Evolutionary conservation across 2,113 vertebrate genomes (phyloP).

Genomic region (Apodemus sylvaticus): DNA sequence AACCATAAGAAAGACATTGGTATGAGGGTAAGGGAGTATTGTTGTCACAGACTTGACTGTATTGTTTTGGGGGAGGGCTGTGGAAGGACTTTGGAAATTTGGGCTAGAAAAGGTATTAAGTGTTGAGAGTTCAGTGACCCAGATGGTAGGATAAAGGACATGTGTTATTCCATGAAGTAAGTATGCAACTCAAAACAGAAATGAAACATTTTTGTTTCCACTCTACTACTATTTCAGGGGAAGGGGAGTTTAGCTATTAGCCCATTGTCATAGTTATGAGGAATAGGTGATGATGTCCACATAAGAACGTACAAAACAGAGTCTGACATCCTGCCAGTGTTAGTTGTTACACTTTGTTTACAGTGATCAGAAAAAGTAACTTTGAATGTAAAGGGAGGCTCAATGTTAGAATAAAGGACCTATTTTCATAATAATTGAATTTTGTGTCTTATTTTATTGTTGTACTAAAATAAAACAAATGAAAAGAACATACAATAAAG

Average conservation of each 20-base stretch:
- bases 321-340: neutral
- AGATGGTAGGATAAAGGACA: neutral
- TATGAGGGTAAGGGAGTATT: neutral
- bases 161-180: neutral
- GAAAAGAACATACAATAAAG: neutral
- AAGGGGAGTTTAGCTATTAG: accelerated
- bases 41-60: neutral
- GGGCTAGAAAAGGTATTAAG: neutral
- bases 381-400: neutral
- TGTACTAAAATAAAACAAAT: neutral
- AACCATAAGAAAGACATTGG: neutral
- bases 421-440: neutral
- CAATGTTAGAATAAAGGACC: neutral
- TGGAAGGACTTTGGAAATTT: neutral
- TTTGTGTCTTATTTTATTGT: neutral
- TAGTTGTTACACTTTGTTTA: neutral
- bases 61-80: neutral
- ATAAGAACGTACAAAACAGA: neutral
- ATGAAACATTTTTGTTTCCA: neutral
- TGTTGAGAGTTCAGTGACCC: neutral
- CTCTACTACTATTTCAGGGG: neutral
- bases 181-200: neutral
- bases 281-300: too few relatives aligned
- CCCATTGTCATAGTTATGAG: neutral
- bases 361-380: neutral